phyloP scores from a whole-genome alignment of 2,113 vertebrate species.

The Leucopternis melanops region DNA sequence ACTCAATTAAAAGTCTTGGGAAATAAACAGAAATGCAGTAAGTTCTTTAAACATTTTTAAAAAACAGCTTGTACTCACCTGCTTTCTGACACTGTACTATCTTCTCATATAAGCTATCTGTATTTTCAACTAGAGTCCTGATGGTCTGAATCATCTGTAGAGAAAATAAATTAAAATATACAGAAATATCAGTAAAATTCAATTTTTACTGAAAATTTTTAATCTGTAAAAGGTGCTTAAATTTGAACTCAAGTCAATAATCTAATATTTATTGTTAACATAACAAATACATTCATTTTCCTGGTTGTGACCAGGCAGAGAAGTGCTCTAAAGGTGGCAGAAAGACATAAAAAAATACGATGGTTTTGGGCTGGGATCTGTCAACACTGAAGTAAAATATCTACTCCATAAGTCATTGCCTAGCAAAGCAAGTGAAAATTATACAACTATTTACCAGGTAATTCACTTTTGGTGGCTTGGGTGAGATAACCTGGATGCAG shows the following conservation, averaged over 20 bases:
- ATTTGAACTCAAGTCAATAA: neutral
- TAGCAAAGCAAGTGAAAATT: neutral
- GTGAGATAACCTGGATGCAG: neutral
- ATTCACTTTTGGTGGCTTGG: neutral
- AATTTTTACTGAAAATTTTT: neutral
- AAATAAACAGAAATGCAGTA: neutral
- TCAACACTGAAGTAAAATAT: neutral
- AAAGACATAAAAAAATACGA: neutral
- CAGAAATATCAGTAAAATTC: neutral
- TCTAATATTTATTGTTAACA: neutral
- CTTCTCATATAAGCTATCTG: slow-evolving; percentile 84
- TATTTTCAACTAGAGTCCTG: slow-evolving; percentile 84
- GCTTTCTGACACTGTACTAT: slow-evolving; percentile 91
- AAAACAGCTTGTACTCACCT: slow-evolving; percentile 62
- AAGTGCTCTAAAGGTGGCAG: neutral
- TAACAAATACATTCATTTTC: neutral
- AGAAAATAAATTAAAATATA: slow-evolving; percentile 19
- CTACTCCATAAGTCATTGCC: neutral
- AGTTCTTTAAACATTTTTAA: neutral
- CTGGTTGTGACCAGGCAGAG: neutral
- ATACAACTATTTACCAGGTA: neutral
- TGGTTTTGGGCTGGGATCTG: neutral
- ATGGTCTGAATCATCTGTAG: slow-evolving; percentile 93
- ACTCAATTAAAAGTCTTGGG: neutral
- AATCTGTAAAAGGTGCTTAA: neutral